phyloP scores from a whole-genome alignment of 2,113 vertebrate genomes.

The Thalassarche chlororhynchos region DNA sequence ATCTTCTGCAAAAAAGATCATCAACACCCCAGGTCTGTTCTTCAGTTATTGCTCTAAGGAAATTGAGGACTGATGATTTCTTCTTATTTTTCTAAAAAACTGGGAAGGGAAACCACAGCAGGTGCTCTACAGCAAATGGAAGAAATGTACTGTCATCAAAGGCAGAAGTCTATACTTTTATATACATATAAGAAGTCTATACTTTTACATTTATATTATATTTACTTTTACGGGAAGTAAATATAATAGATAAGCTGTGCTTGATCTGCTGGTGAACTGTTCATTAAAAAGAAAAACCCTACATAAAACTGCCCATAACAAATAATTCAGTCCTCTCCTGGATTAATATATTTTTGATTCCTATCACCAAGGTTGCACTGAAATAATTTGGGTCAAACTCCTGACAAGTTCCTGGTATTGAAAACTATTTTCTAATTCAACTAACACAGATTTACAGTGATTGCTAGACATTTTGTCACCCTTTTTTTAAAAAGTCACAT shows the following conservation, averaged over 20 bases:
- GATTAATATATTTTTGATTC: neutral
- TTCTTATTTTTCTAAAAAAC: neutral
- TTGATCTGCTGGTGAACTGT: neutral
- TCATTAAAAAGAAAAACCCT: neutral
- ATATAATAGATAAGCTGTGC: neutral
- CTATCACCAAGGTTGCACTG: neutral
- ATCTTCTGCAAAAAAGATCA: neutral
- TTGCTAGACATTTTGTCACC: neutral
- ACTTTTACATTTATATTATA: neutral
- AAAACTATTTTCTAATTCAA: neutral
- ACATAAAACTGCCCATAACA: neutral
- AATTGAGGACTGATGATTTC: neutral
- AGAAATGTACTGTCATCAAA: neutral
- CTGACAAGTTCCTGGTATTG: neutral
- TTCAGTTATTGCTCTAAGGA: neutral
- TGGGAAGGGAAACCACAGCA: neutral
- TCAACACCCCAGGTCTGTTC: neutral
- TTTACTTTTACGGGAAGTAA: neutral
- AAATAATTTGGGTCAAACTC: slow-evolving; percentile 3
- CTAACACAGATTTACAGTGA: neutral
- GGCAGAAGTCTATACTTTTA: neutral
- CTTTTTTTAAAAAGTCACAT: neutral
- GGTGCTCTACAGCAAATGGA: neutral
- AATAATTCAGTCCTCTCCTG: neutral
- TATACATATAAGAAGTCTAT: neutral